Base-by-base conservation (phyloP, 1,140 invertebrate genomes). In the Cephus cinctus region DNA sequence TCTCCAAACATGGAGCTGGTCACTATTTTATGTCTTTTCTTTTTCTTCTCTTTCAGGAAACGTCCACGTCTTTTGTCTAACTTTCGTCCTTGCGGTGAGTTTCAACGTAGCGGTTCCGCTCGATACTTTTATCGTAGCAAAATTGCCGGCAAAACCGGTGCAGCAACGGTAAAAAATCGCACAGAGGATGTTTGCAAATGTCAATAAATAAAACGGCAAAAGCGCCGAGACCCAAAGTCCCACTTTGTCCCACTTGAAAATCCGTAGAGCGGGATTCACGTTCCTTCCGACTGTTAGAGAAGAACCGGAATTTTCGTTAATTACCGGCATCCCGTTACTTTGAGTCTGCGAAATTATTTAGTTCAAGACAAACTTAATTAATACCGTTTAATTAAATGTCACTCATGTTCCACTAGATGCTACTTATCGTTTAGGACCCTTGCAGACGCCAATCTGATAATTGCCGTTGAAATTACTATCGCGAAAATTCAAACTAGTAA, bases 71-170 rank as follows among this genome's bases (percentile, higher is more conserved):
- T 39, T 35, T 23, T 44, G 45, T 40, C 25, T 63, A 42, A 23
- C 53, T 39, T 47, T 43, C 35, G 20, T 56, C 38, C 46, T 67
- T 14, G 43, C 44, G 15, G 64, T 67, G 58, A 67, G 64, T 65
- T 16, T 30, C 12, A 47, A 8, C 12, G 16, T 15, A 27, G 32
- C 18, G 14, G 16, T 9, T 12, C 31, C 50, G 12, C 31, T 27
- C 5, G 31, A 43, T 19, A 16, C n/a, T 31, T 20, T 32, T 16
- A 9, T 8, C n/a, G 15, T 31, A 16, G 25, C 12, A 32, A 20
- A 43, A n/a, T n/a, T n/a, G n/a, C n/a, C n/a, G n/a, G n/a, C n/a
- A n/a, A n/a, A n/a, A n/a, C n/a, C n/a, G n/a, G n/a, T 43, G 20
- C 23, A 4, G 18, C 22, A 31, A 22, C 5, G 23, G 18, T 43